Base-by-base conservation (phyloP, 2,113 vertebrate species). In the Pleuronectes platessa region DNA sequence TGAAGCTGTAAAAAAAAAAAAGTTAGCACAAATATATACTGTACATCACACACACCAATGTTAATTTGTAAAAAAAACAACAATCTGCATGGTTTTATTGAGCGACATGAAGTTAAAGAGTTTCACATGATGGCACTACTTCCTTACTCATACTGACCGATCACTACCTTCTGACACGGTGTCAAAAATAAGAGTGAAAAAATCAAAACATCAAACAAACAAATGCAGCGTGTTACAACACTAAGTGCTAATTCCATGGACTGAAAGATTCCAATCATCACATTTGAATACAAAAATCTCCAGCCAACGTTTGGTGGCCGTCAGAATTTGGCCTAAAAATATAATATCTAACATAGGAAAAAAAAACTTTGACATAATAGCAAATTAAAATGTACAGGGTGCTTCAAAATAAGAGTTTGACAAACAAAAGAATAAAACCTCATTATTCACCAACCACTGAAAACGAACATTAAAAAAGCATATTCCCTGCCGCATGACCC, bases 61-160 rank as follows among this genome's bases (percentile, higher is more conserved):
- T 89, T 91, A 85, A 86, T 81, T 40, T 71, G 81, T 90, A 78
- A 85, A 81, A 84, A 78, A 85, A 81, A 84, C 2, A 78, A 74
- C 71, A 81, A 72, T 66, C 51, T 63, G 64, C n/a, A 76, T 65
- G 53, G 76, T 74, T 89, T 86, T 66, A 84, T 68, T 82, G 64
- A 65, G 79, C 23, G 70, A 89, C 78, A 79, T 66, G 78, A 86
- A 75, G n/a, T 60, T 79, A 59, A 77, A 82, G 31, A 61, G 47
- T 76, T 56, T 82, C 53, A 72, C 66, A 71, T 75, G 81, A 87
- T 86, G 84, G 71, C 69, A 64, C 84, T 91, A 88, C 55, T 62
- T 65, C 13, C 55, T 74, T 64, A 90, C 72, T 69, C 71, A 60
- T 54, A 83, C 78, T 86, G 77, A 86, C 58, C 71, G 31, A 56